Conservation (phyloP, 2,888 invertebrate genomes). For the Heteromurus nitidus region DNA sequence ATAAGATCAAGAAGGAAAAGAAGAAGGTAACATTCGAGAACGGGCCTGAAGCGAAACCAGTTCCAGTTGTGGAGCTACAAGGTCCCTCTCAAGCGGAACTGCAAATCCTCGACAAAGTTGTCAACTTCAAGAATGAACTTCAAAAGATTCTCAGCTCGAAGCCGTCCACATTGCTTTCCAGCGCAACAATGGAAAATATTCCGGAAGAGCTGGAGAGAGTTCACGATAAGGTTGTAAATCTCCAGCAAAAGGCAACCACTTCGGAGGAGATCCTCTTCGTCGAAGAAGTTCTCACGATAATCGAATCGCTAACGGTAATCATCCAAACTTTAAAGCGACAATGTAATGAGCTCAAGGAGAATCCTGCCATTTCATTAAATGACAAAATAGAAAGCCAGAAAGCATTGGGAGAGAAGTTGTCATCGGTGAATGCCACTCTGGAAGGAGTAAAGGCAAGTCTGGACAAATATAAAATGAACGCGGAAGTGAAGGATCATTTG, state of each 20-base stretch:
- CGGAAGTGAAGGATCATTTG: constrained; percentile 49
- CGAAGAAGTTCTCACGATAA: constrained; percentile 84
- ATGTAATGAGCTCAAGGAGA: constrained; percentile 33
- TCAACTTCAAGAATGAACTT: constrained; percentile 51
- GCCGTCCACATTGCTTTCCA: constrained; percentile 26
- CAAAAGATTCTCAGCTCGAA: constrained; percentile 42
- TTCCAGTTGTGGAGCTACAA: constrained; percentile 42
- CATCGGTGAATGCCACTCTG: constrained; percentile 47
- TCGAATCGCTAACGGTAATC: constrained; percentile 89
- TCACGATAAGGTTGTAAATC: constrained; percentile 15
- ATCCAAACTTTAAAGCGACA: constrained; percentile 80
- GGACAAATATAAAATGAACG: constrained; percentile 47
- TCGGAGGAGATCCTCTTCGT: constrained; percentile 79
- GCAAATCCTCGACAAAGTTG: constrained; percentile 32
- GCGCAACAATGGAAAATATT: constrained; percentile 4
- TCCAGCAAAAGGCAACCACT: constrained; percentile 73
- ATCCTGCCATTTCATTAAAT: neutral
- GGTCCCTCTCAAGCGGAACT: constrained; percentile 50
- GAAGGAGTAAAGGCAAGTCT: constrained; percentile 35
- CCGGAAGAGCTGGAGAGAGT: constrained; percentile 12
- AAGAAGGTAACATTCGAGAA: constrained; percentile 56
- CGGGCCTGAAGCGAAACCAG: constrained; percentile 21
- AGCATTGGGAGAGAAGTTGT: constrained; percentile 30
- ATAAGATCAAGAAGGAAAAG: constrained; percentile 58
- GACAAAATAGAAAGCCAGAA: constrained; percentile 34